A percentile compares a stretch with the other conserved stretches of the same genome.
These are phyloP conservation scores for Anniella stebbinsi DNA, from an alignment of 2,797 vertebrate species.

Conservation along the genomic window DNA sequence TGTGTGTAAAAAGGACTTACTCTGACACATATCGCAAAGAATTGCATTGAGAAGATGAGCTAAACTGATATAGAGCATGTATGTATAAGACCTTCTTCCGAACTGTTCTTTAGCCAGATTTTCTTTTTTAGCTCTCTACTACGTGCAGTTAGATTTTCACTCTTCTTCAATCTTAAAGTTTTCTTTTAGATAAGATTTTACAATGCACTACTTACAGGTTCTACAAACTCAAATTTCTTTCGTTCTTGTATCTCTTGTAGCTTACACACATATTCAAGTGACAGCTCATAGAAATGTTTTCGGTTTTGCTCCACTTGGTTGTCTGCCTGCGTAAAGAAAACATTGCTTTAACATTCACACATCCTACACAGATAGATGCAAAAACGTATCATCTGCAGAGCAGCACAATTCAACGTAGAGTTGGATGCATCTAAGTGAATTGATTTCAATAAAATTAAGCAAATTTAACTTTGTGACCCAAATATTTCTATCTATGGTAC, in stretches of 20 bases:
- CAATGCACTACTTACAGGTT: conserved; percentile 88
- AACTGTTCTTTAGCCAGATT: background rate
- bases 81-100: background rate
- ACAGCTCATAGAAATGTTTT: conserved; percentile 94
- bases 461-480: background rate
- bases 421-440: background rate
- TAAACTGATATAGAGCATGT: background rate
- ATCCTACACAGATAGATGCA: conserved; percentile 35
- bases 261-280: conserved; percentile 95
- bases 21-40: background rate
- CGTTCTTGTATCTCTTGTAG: conserved; percentile 98
- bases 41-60: background rate
- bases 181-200: conserved; percentile 7
- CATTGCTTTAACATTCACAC: conserved; percentile 43
- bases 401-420: background rate
- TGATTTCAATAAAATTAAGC: background rate
- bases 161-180: background rate
- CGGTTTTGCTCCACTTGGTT: conserved; percentile 89
- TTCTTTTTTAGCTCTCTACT: background rate
- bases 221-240: conserved; percentile 99
- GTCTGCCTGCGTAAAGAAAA: conserved; percentile 86
- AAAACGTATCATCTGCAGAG: background rate
- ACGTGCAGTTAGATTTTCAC: background rate
- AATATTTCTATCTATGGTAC: background rate
- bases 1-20: background rate